Conservation (phyloP, 2,113 vertebrate genomes). For the Glaucomys volans region DNA sequence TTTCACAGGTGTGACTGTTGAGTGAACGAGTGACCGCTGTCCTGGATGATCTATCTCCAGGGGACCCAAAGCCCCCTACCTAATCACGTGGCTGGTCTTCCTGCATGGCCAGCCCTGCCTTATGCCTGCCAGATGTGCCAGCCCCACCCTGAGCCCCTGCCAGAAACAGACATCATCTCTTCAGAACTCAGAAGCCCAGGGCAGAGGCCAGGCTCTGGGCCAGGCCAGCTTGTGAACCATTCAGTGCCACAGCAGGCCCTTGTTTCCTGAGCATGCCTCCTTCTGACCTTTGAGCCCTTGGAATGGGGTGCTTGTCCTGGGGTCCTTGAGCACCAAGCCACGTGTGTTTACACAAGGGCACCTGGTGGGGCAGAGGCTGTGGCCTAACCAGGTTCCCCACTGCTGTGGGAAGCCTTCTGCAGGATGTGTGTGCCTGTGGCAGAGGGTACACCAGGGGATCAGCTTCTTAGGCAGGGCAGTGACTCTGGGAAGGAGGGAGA, state of each 20-base stretch:
- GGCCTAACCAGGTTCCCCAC: fast-evolving
- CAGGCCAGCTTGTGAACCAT: fast-evolving
- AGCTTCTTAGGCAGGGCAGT: background rate
- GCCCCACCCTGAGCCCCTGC: background rate
- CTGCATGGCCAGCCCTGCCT: background rate
- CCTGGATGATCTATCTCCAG: background rate
- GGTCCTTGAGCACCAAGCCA: background rate
- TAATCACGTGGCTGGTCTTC: fast-evolving
- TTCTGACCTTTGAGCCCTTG: background rate
- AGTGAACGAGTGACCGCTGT: fast-evolving
- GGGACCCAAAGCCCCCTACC: background rate
- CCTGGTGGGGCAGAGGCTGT: background rate
- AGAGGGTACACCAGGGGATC: background rate
- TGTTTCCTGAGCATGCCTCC: too few relatives aligned
- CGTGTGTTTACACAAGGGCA: fast-evolving
- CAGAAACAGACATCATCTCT: fast-evolving
- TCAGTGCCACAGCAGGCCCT: fast-evolving
- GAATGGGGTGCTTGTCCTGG: background rate
- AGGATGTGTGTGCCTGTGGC: fast-evolving
- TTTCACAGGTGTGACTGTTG: fast-evolving
- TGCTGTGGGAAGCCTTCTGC: background rate
- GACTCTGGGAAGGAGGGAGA: background rate
- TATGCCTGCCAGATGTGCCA: background rate
- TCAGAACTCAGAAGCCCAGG: background rate
- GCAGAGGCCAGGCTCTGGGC: background rate